Percentiles rank a stretch among this genome's conserved stretches.
phyloP scores from a whole-genome alignment of 1,140 invertebrate genomes.

The Diploscapter pachys region DNA sequence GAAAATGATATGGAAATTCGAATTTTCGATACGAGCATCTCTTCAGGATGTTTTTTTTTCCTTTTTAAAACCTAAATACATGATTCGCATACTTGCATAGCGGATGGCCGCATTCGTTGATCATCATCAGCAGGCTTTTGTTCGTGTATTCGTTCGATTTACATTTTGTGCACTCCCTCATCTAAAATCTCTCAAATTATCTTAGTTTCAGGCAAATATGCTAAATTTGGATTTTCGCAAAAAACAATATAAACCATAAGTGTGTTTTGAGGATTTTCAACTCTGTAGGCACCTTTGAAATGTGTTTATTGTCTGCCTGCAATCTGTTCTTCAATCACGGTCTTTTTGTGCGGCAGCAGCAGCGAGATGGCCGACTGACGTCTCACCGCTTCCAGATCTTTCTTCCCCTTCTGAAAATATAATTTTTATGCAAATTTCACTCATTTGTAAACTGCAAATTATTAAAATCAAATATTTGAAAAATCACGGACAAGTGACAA shows the following conservation, averaged over 20 bases:
- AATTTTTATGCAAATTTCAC: no score
- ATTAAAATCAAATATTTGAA: no score
- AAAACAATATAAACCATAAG: neutral
- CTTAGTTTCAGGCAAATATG: conserved; percentile 1
- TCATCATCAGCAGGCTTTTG: conserved; percentile 91
- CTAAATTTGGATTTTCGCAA: conserved; percentile 7
- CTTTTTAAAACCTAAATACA: neutral
- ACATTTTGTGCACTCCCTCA: conserved; percentile 89
- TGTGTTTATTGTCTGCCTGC: conserved; percentile 1
- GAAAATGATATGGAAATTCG: neutral
- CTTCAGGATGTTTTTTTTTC: no score
- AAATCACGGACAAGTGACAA: no score
- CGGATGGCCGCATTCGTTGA: conserved; percentile 95
- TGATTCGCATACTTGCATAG: conserved; percentile 73
- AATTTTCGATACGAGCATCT: no score
- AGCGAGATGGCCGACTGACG: conserved; percentile 40
- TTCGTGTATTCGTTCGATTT: conserved; percentile 98
- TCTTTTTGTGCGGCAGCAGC: conserved; percentile 26
- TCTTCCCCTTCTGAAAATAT: conserved; percentile 23
- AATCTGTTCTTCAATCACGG: conserved; percentile 27
- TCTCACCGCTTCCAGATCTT: conserved; percentile 30
- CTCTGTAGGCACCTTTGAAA: conserved; percentile 13
- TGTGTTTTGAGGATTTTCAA: conserved; percentile 29
- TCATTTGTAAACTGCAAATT: no score
- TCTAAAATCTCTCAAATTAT: conserved; percentile 54